Base-by-base conservation (phyloP, 2,797 vertebrate species). In the Myotis findleyi region DNA sequence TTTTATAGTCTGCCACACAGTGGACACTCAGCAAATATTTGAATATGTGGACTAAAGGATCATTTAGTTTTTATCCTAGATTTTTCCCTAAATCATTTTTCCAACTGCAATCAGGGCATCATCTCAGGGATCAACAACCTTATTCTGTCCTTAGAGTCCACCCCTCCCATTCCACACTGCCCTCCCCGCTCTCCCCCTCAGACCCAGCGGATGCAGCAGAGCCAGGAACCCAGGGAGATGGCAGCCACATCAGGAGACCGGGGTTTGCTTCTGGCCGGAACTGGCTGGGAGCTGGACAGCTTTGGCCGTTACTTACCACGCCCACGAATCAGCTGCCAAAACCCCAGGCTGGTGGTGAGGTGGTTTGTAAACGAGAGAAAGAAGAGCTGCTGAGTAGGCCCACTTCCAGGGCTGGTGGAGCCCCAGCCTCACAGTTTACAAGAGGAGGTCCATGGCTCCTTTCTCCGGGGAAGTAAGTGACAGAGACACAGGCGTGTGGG, bases 401-500 rank as follows among this genome's bases (percentile, higher is more conserved):
- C 4, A 75, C 66, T 49, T 47, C 71, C 30, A 2, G 66, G 20
- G 25, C 36, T 41, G 21, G 89, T 76, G 51, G 80, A 76, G n/a
- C 47, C 21, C 25, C 33, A 59, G 68, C 38, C 27, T 55, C 87
- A 62, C 0, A 87, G 44, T n/a, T 80, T 33, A 2, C 23, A 25
- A 38, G 76, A 55, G 47, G 36, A 97, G 68, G 91, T 81, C 94
- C 95, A 25, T 18, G 6, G 12, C 59, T 86, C 84, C 51, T 85
- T 93, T 92, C 73, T 90, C 84, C 59, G 7, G 85, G 89, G 92
- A 16, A 92, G 13, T 77, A 53, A 81, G 59, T 83, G 77, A 68
- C 91, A 81, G 92, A 93, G 30, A 25, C 30, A 14, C 27, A 23
- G 55, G 27, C 23, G 0, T 36, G 12, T 17, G 44, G 62, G 44